Evolutionary conservation across 1,140 invertebrate species (phyloP), one percentile per base, ranked within the genome.

Genomic region (Pantala flavescens): DNA sequence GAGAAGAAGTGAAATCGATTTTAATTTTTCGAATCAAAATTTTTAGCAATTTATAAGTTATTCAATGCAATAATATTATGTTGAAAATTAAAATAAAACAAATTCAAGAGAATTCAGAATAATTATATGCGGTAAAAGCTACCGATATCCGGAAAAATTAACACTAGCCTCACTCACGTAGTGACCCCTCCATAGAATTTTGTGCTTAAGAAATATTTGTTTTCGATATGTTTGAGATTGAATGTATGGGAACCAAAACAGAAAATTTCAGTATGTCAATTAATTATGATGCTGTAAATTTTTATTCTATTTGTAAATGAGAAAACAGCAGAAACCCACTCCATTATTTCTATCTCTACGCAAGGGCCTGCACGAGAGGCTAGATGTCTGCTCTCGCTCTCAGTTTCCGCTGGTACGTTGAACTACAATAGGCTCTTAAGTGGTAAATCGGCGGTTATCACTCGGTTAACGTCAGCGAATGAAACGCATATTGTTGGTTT

Each of bases 341-440:
- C 49, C 49, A 12, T 63, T 63, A 63, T 63, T 63, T 63, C 49
- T 63, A 63, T 63, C 14, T 63, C n/a, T 63, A 36, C n/a, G 2
- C 5, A 63, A 19, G 49, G 12, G 12, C 49, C 49, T 63, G 49
- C n/a, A 19, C 14, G 49, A 63, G 49, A 63, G 49, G 49, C 49
- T 63, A 63, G 49, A 19, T 63, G 49, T 63, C 49, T 63, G 49
- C 49, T 63, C 49, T 63, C 49, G 49, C 49, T 63, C 49, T 63
- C 49, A 63, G 49, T 63, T 36, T 63, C 49, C 49, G 49, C 49
- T 63, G 49, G 49, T 63, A 63, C 49, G 49, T 63, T 63, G 49
- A 63, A 63, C 49, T 63, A 21, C n/a, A 19, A 21, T 63, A 63
- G 49, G 49, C 12, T 16, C n/a, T 16, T 63, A 19, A 16, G 49